Percentiles rank a stretch among this genome's conserved stretches.
Evolutionary conservation across 2,797 vertebrate genomes (phyloP).

Genomic region (Ptychadena robeensis): DNA sequence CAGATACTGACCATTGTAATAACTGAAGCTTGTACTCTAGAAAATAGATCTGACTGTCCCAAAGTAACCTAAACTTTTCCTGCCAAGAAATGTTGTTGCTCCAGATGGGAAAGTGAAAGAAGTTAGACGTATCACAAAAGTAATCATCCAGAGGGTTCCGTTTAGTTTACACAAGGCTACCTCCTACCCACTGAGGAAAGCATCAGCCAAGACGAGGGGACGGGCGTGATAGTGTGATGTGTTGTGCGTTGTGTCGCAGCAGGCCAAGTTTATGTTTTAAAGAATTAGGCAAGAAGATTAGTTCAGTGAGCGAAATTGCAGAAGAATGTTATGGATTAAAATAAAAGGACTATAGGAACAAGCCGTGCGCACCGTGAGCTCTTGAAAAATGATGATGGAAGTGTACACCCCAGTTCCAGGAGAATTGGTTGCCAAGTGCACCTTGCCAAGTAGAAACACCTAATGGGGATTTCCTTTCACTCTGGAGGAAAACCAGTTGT

Average conservation of each 20-base stretch:
- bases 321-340: constrained; percentile 28
- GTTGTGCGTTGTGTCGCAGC: constrained; percentile 33
- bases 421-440: constrained; percentile 43
- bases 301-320: constrained; percentile 16
- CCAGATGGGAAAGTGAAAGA: constrained; percentile 57
- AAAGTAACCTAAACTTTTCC: constrained; percentile 51
- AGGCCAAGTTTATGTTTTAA: constrained; percentile 37
- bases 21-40: background rate
- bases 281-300: constrained; percentile 11
- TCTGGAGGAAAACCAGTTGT: constrained; percentile 52
- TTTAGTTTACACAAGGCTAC: constrained; percentile 42
- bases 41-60: constrained; percentile 45
- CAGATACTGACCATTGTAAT: background rate
- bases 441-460: constrained; percentile 53
- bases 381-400: constrained; percentile 53
- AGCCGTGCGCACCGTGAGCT: constrained; percentile 19
- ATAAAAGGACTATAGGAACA: constrained; percentile 34
- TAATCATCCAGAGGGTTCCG: constrained; percentile 40
- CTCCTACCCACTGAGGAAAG: constrained; percentile 31
- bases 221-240: constrained; percentile 23
- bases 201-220: constrained; percentile 36
- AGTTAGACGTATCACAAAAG: constrained; percentile 30
- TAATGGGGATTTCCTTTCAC: constrained; percentile 60
- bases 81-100: constrained; percentile 42
- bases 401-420: constrained; percentile 49